Conservation (phyloP, 2,113 vertebrate species). For the Gobio gobio region DNA sequence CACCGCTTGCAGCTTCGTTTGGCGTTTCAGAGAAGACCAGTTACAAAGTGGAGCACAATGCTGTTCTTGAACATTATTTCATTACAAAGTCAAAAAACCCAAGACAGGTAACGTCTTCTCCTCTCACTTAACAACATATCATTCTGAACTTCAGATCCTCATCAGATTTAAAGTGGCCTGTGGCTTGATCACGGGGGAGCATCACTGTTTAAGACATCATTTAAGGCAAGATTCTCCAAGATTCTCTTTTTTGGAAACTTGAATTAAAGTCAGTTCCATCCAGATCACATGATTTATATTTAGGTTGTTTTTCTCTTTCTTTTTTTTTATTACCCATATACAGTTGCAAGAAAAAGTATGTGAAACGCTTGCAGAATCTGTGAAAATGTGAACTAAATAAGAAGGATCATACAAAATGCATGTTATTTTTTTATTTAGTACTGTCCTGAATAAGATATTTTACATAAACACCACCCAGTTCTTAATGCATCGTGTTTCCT, state of each 20-base stretch:
- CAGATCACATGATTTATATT: neutral
- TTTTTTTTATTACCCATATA: neutral
- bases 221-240: neutral
- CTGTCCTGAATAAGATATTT: too few species aligned
- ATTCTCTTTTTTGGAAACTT: neutral
- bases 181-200: neutral
- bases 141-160: neutral
- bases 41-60: slow-evolving; percentile 75
- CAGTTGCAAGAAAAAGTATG: too few species aligned
- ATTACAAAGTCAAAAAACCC: slow-evolving; percentile 75
- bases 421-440: too few species aligned
- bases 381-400: too few species aligned
- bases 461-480: too few species aligned
- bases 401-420: too few species aligned
- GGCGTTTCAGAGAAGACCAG: slow-evolving; percentile 78
- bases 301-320: neutral
- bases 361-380: too few species aligned
- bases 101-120: slow-evolving; percentile 77
- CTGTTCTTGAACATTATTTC: slow-evolving; percentile 84
- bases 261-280: neutral
- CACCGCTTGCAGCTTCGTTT: slow-evolving; percentile 78
- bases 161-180: neutral
- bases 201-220: neutral
- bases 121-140: neutral
- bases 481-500: too few species aligned